Evolutionary conservation across 2,888 invertebrate genomes (phyloP).

Genomic region (Nemotelus pantherinus): DNA sequence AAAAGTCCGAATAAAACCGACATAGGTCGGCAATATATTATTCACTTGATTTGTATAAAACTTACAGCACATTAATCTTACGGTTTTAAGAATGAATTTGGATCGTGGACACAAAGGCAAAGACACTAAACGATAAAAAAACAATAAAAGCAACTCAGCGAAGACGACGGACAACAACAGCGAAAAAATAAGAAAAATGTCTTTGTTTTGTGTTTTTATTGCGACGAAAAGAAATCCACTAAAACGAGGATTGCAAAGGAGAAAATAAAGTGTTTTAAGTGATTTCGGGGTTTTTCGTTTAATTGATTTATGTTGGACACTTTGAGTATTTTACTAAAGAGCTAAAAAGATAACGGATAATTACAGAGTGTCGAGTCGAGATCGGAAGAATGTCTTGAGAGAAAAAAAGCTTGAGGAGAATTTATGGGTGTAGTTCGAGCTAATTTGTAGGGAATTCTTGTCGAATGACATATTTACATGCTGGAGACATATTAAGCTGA

Average conservation of each 20-base stretch:
- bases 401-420: slow-evolving; percentile 9
- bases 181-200: background rate
- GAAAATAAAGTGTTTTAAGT: slow-evolving; percentile 27
- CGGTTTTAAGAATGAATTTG: background rate
- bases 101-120: background rate
- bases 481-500: too few relatives aligned
- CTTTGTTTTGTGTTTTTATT: background rate
- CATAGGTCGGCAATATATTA: slow-evolving; percentile 27
- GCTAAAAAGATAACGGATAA: slow-evolving; percentile 19
- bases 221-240: background rate
- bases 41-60: slow-evolving; percentile 35
- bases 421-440: background rate
- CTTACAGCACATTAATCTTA: slow-evolving; percentile 22
- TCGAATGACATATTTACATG: too few relatives aligned
- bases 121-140: too few relatives aligned
- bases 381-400: background rate
- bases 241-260: slow-evolving; percentile 4
- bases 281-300: slow-evolving; percentile 33
- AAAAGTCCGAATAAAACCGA: background rate
- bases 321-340: slow-evolving; percentile 19
- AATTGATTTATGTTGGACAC: slow-evolving; percentile 38
- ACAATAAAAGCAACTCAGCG: too few relatives aligned
- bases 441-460: background rate
- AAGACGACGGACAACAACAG: too few relatives aligned
- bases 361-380: background rate